Base-by-base conservation (phyloP, 1,140 invertebrate genomes). In the Daktulosphaira vitifoliae region DNA sequence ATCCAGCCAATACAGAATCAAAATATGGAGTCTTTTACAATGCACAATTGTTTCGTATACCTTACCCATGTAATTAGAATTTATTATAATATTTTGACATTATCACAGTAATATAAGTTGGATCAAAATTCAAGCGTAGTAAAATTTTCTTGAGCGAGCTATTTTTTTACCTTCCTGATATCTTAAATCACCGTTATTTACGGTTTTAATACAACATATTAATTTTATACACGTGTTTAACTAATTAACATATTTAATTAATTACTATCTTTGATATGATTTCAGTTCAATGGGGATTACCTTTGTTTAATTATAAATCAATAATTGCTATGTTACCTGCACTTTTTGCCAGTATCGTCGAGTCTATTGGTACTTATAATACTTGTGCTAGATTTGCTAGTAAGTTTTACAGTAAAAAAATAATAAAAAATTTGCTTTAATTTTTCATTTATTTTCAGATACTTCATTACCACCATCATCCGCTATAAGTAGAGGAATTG, bases 201-300 rank as follows among this genome's bases (percentile, higher is more conserved):
- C n/a, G n/a, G n/a, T n/a, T n/a, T n/a, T n/a, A n/a, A n/a, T n/a
- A n/a, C n/a, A n/a, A n/a, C n/a, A n/a, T n/a, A n/a, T n/a, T n/a
- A n/a, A n/a, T n/a, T n/a, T n/a, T n/a, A n/a, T n/a, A n/a, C n/a
- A n/a, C n/a, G n/a, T n/a, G n/a, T n/a, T n/a, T n/a, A n/a, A n/a
- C n/a, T n/a, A n/a, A n/a, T n/a, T n/a, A n/a, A n/a, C n/a, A n/a
- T n/a, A n/a, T n/a, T n/a, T n/a, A n/a, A n/a, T n/a, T n/a, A n/a
- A n/a, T n/a, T n/a, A n/a, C n/a, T n/a, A n/a, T n/a, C n/a, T n/a
- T n/a, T n/a, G 11, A 33, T 48, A 2, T 20, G 18, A 15, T 48
- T 48, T 4, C 26, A 62, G 56, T 62, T 33, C 56, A 62, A 62
- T 62, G 56, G 56, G 56, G 56, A 33, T 44, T 18, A 25, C 56